Evolutionary conservation across 1,140 invertebrate species (phyloP).

Genomic region (Sitobion miscanthi): DNA sequence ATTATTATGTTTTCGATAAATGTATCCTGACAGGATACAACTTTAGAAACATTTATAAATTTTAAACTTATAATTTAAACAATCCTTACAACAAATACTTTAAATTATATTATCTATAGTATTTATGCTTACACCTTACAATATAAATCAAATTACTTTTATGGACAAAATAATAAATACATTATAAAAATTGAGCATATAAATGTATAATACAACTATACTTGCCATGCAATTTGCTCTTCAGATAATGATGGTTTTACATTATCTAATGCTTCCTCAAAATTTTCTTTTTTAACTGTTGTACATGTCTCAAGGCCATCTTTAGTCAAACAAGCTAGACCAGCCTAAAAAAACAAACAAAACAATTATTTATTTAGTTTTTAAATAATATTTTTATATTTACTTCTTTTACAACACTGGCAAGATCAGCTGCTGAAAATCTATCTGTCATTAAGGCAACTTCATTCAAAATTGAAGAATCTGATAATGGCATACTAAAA

Average conservation of each 20-base stretch:
- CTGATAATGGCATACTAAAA: constrained; percentile 67
- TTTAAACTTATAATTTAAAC: too few relatives aligned
- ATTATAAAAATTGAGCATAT: neutral
- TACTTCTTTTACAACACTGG: constrained; percentile 74
- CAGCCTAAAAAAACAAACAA: constrained; percentile 65
- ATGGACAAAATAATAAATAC: neutral
- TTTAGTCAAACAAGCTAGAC: constrained; percentile 69
- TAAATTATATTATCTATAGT: too few relatives aligned
- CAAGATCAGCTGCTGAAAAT: constrained; percentile 81
- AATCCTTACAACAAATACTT: neutral
- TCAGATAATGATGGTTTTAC: constrained; percentile 67
- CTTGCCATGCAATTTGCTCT: constrained; percentile 64
- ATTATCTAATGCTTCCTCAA: constrained; percentile 65
- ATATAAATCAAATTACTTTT: neutral
- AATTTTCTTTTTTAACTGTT: constrained; percentile 66
- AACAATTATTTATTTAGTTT: neutral
- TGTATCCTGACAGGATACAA: too few relatives aligned
- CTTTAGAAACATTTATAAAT: too few relatives aligned
- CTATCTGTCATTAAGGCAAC: constrained; percentile 70
- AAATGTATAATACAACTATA: neutral
- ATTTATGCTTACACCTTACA: neutral
- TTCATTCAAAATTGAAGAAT: constrained; percentile 68
- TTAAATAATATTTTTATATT: constrained; percentile 57
- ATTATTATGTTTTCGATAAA: too few relatives aligned
- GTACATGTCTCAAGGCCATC: constrained; percentile 64